Evolutionary conservation across 2,888 invertebrate species (phyloP).

Genomic region (Atethmia centrago): DNA sequence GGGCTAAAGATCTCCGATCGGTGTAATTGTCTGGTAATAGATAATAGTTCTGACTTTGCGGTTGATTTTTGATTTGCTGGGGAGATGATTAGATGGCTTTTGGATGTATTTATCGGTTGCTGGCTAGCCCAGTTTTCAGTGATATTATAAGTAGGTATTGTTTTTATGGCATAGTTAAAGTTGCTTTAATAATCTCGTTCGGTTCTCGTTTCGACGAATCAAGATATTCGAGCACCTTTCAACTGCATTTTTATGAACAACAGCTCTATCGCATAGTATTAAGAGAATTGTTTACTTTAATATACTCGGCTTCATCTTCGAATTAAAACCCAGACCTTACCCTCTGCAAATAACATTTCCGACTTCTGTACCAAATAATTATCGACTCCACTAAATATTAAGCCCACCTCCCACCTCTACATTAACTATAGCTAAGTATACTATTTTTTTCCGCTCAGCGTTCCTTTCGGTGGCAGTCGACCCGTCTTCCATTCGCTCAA

Average conservation of each 20-base stretch:
- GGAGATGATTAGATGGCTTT: constrained; percentile 38
- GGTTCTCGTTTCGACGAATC: neutral
- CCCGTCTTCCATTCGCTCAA: constrained; percentile 66
- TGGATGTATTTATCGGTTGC: constrained; percentile 17
- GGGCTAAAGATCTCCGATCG: constrained; percentile 82
- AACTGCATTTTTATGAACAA: neutral
- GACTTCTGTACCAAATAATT: constrained; percentile 11
- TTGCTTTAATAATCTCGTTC: neutral
- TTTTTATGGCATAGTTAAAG: neutral
- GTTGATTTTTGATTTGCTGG: constrained; percentile 63
- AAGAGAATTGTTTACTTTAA: neutral
- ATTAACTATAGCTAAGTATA: constrained; percentile 31
- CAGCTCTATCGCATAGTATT: neutral
- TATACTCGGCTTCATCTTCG: neutral
- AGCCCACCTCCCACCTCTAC: neutral
- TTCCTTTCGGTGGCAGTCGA: constrained; percentile 53
- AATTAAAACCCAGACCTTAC: neutral
- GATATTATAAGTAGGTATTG: neutral
- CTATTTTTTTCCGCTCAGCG: constrained; percentile 50
- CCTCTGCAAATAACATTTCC: neutral
- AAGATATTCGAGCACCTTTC: neutral
- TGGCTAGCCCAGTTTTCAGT: constrained; percentile 1
- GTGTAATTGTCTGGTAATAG: constrained; percentile 86
- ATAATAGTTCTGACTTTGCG: constrained; percentile 72
- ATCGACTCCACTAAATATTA: constrained; percentile 14